Evolutionary conservation across 2,113 vertebrate genomes (phyloP).

Genomic region (Puma concolor): DNA sequence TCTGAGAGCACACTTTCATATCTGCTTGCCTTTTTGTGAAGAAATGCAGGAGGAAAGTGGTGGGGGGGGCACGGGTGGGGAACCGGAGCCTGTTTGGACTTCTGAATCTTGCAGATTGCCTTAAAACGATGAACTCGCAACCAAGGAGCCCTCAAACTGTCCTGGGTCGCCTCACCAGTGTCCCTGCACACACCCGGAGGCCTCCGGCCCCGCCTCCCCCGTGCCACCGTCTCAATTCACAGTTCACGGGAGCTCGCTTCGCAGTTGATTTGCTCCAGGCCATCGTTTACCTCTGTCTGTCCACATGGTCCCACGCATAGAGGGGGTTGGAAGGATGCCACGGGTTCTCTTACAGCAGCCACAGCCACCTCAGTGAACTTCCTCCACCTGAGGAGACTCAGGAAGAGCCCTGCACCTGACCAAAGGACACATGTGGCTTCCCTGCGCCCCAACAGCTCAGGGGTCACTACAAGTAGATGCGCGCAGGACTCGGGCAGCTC

Average conservation of each 20-base stretch:
- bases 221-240: neutral
- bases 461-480: rapidly evolving
- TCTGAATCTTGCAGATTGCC: neutral
- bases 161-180: neutral
- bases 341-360: neutral
- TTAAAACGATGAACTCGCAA: neutral
- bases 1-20: neutral
- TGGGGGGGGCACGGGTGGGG: neutral
- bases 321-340: neutral
- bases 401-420: neutral
- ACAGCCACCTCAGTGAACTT: neutral
- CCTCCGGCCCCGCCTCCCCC: rapidly evolving
- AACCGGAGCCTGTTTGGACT: too few relatives aligned
- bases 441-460: neutral
- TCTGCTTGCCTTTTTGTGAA: neutral
- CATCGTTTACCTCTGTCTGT: neutral
- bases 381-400: neutral
- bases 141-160: neutral
- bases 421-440: neutral
- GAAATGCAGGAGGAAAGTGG: neutral
- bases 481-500: rapidly evolving
- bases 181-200: neutral
- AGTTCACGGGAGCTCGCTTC: neutral
- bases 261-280: neutral
- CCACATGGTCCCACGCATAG: neutral